Conservation (phyloP, 2,888 invertebrate species). For the Pheosia tremula region DNA sequence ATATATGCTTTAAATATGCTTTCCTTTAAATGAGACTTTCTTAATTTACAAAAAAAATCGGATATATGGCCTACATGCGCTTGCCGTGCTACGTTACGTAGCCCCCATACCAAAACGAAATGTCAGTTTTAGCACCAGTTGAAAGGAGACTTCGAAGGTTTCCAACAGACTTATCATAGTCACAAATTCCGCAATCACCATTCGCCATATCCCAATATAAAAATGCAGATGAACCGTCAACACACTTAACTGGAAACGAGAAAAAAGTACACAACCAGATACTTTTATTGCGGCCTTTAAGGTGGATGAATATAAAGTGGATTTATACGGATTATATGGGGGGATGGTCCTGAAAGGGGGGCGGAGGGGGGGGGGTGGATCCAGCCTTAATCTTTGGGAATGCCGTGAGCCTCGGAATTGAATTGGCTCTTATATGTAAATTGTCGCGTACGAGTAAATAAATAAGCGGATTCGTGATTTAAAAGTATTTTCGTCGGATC, state of each 20-base stretch:
- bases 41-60: too few relatives aligned
- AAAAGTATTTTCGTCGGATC: slow-evolving; percentile 65
- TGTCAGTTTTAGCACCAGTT: background rate
- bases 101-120: too few relatives aligned
- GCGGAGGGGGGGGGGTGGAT: slow-evolving; percentile 42
- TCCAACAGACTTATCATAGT: background rate
- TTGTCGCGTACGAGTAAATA: slow-evolving; percentile 80
- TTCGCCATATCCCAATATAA: slow-evolving; percentile 12
- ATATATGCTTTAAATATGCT: too few relatives aligned
- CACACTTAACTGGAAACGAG: slow-evolving; percentile 43
- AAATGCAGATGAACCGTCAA: slow-evolving; percentile 40
- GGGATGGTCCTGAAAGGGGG: slow-evolving; percentile 61
- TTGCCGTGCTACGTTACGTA: too few relatives aligned
- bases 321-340: slow-evolving; percentile 80
- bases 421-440: slow-evolving; percentile 81
- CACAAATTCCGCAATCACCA: background rate
- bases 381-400: slow-evolving; percentile 76
- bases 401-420: slow-evolving; percentile 77
- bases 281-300: slow-evolving; percentile 81
- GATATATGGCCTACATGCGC: too few relatives aligned
- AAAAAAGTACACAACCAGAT: slow-evolving; percentile 63
- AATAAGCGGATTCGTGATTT: slow-evolving; percentile 74
- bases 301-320: slow-evolving; percentile 84
- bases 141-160: background rate
- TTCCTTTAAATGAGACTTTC: too few relatives aligned